Percentiles rank a stretch among this genome's conserved stretches.
These are phyloP conservation scores for Apis dorsata DNA, from an alignment of 1,140 invertebrate genomes.

Conservation along the genomic window DNA sequence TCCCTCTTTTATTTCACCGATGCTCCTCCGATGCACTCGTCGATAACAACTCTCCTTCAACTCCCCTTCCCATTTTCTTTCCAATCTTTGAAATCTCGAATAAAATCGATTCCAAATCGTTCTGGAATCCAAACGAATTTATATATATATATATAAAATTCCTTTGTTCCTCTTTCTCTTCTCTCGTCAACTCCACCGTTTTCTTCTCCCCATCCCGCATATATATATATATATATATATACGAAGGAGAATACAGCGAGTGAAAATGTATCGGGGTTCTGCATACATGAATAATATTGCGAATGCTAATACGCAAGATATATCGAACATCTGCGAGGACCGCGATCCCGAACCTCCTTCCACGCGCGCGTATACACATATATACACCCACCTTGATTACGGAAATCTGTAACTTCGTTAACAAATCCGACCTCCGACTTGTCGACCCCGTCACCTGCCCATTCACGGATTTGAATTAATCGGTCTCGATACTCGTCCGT, in stretches of 20 bases:
- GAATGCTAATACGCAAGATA: conserved; percentile 76
- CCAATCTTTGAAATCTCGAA: background rate
- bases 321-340: conserved; percentile 78
- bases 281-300: conserved; percentile 80
- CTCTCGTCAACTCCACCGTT: background rate
- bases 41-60: conserved; percentile 19
- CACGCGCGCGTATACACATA: background rate
- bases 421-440: conserved; percentile 71
- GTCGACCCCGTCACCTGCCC: conserved; percentile 39
- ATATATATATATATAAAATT: too few relatives aligned
- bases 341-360: conserved; percentile 54
- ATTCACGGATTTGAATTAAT: conserved; percentile 47
- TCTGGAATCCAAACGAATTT: too few relatives aligned
- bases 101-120: background rate
- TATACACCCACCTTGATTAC: conserved; percentile 72
- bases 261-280: conserved; percentile 67
- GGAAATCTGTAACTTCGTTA: conserved; percentile 78
- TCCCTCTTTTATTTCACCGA: conserved; percentile 42
- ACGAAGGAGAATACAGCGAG: conserved; percentile 69
- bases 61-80: too few relatives aligned
- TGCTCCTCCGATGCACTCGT: conserved; percentile 4
- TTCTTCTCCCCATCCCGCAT: conserved; percentile 33
- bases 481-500: background rate
- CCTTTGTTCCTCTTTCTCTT: background rate
- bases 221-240: background rate